Conservation (phyloP, 2,888 invertebrate species). For the Sesamia inferens region DNA sequence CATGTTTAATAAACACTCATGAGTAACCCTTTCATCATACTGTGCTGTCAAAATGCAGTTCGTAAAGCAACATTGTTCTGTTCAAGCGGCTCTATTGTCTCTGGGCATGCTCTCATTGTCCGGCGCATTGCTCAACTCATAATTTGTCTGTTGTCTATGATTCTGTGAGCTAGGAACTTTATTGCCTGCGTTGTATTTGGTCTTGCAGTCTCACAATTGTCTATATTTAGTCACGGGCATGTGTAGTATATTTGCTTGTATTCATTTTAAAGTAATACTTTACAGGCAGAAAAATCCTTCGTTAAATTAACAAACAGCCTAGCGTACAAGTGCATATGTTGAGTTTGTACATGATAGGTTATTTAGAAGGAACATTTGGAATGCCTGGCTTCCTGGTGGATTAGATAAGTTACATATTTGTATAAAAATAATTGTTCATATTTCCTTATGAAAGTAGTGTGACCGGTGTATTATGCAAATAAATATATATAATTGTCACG, state of each 20-base stretch:
- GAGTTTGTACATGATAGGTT: background rate
- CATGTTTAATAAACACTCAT: constrained; percentile 13
- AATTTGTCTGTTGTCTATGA: constrained; percentile 47
- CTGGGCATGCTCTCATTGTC: constrained; percentile 53
- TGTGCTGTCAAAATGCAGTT: constrained; percentile 45
- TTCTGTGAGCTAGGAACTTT: constrained; percentile 23
- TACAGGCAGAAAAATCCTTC: background rate
- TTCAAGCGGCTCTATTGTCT: constrained; percentile 53
- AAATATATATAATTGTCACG: constrained; percentile 12
- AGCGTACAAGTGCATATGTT: background rate
- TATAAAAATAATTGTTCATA: background rate
- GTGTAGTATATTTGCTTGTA: constrained; percentile 1
- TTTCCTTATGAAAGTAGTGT: constrained; percentile 13
- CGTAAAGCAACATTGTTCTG: constrained; percentile 36
- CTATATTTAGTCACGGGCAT: constrained; percentile 10
- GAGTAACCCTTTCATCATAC: constrained; percentile 38
- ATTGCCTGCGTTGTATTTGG: constrained; percentile 19
- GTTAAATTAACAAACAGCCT: background rate
- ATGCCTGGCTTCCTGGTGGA: background rate
- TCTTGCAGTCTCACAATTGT: constrained; percentile 28
- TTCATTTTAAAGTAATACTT: constrained; percentile 12
- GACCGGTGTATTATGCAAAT: constrained; percentile 4
- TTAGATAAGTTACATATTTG: background rate
- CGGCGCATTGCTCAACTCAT: constrained; percentile 41
- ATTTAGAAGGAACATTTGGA: background rate